Evolutionary conservation across 2,888 invertebrate genomes (phyloP).

Genomic region (Suillia variegata): DNA sequence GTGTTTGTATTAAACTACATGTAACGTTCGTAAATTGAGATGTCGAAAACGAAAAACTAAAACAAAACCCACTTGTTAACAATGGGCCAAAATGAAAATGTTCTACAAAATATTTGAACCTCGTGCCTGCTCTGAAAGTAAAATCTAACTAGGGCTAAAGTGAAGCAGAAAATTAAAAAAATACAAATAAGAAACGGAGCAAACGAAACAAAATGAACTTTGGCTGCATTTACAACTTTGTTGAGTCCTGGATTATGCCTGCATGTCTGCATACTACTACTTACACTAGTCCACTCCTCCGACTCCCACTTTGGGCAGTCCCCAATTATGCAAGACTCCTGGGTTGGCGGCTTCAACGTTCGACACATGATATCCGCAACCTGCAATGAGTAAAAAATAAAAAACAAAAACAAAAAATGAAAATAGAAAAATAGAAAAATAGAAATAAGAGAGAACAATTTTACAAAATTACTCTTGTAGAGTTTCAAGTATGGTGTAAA

Average conservation of each 20-base stretch:
- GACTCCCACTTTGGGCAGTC: constrained; percentile 89
- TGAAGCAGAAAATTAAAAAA: too few species aligned
- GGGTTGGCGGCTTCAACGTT: constrained; percentile 74
- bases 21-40: too few species aligned
- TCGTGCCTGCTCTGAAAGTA: too few species aligned
- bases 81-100: too few species aligned
- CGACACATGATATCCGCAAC: constrained; percentile 80
- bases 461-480: constrained; percentile 36
- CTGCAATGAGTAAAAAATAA: constrained; percentile 60
- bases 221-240: not conserved
- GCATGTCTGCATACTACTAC: constrained; percentile 56
- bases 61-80: too few species aligned
- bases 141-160: too few species aligned
- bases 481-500: constrained; percentile 24
- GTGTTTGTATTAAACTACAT: too few species aligned
- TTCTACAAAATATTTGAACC: too few species aligned
- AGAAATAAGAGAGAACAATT: constrained; percentile 34
- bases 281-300: constrained; percentile 89
- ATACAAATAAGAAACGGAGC: too few species aligned
- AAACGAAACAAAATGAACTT: too few species aligned
- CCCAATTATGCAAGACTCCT: constrained; percentile 82
- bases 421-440: constrained; percentile 7
- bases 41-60: too few species aligned
- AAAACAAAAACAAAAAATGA: constrained; percentile 30
- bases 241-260: not conserved